Evolutionary conservation across 2,797 vertebrate genomes (phyloP).

Genomic region (Erithacus rubecula): DNA sequence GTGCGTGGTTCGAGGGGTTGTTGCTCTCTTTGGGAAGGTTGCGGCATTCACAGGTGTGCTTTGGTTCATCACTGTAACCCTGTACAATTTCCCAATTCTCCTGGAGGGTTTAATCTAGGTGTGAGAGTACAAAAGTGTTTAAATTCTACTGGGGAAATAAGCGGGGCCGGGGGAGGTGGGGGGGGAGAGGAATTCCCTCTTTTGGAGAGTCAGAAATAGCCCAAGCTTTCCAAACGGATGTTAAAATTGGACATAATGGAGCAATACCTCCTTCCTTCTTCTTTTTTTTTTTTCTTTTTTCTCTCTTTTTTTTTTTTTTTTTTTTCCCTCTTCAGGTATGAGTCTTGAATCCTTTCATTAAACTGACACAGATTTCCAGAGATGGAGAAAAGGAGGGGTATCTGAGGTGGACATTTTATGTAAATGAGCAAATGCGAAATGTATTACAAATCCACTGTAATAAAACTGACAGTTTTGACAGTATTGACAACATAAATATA

Average conservation of each 20-base stretch:
- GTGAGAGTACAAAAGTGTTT: constrained; percentile 5
- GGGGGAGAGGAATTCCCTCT: not conserved
- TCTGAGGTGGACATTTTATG: constrained; percentile 76
- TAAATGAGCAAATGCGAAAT: constrained; percentile 78
- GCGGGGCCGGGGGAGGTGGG: not conserved
- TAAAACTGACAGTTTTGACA: constrained; percentile 82
- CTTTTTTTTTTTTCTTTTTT: not conserved
- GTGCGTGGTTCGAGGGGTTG: not conserved
- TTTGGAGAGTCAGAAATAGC: constrained; percentile 61
- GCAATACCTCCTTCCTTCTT: not conserved
- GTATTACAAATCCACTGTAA: constrained; percentile 76
- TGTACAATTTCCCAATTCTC: not conserved
- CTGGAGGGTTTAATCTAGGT: not conserved
- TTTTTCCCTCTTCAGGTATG: constrained; percentile 2
- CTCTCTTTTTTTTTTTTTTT: not conserved
- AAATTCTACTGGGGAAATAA: not conserved
- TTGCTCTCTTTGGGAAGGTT: not conserved
- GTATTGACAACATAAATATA: constrained; percentile 82
- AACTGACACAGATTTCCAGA: constrained; percentile 66
- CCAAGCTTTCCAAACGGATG: constrained; percentile 36
- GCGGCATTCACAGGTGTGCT: not conserved
- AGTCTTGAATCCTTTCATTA: constrained; percentile 68
- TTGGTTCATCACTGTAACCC: not conserved
- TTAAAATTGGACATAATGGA: constrained; percentile 57
- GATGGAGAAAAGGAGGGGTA: constrained; percentile 55